Evolutionary conservation across 1,140 invertebrate species (phyloP).

Genomic region (Cydia amplana): DNA sequence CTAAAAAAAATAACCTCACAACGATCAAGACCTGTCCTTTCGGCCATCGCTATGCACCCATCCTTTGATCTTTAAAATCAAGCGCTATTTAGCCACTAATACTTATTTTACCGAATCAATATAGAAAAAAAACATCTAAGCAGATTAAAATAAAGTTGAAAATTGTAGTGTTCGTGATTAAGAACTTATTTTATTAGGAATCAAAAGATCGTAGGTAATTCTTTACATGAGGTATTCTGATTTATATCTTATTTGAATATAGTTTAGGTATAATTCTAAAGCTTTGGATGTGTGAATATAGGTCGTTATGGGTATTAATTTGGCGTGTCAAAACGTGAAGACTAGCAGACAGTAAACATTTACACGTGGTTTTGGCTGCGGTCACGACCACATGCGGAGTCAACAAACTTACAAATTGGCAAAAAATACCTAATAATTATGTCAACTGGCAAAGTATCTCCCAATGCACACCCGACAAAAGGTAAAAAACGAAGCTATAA

Average conservation of each 20-base stretch:
- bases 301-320: constrained; percentile 34
- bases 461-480: too few species aligned
- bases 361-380: constrained; percentile 43
- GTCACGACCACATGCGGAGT: constrained; percentile 6
- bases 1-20: constrained; percentile 45
- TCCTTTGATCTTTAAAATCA: constrained; percentile 72
- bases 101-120: constrained; percentile 53
- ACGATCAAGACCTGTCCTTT: constrained; percentile 57
- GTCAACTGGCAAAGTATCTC: too few species aligned
- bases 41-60: constrained; percentile 50
- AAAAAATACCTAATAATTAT: neutral
- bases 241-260: neutral
- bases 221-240: neutral
- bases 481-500: too few species aligned
- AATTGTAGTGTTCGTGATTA: constrained; percentile 26
- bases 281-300: neutral
- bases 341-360: constrained; percentile 74
- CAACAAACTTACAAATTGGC: constrained; percentile 10
- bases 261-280: neutral
- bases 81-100: constrained; percentile 72
- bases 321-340: constrained; percentile 73
- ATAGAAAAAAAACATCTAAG: constrained; percentile 40
- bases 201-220: neutral
- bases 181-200: neutral
- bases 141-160: constrained; percentile 36